Evolutionary conservation across 2,797 vertebrate species (phyloP), one percentile per base, ranked within the genome.

Genomic region (Danio kyathit): DNA sequence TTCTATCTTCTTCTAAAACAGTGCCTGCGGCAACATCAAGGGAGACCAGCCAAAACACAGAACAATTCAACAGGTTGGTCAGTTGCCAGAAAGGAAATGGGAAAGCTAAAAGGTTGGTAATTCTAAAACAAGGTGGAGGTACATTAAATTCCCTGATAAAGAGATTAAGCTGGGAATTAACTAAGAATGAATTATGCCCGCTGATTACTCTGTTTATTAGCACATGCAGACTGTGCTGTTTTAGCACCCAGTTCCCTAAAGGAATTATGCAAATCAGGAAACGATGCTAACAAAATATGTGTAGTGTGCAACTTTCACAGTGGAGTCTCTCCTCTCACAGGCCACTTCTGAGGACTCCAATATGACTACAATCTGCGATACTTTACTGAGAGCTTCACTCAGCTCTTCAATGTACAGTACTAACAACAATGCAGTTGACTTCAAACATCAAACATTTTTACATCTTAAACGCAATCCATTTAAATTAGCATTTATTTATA

Each of bases 161-260:
- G 51, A 70, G 66, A 72, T 56, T 41, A 56, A 56, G 2, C 1
- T 7, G 40, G 69, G n/a, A 54, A 17, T 56, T 19, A 43, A 19
- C n/a, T 14, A 44, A 41, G 7, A 56, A 54, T 17, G 2, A 57
- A 43, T 43, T 72, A 57, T 72, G 10, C 40, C 2, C 0, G 1
- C 17, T 54, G 52, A 72, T 41, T 72, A 41, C 40, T 43, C 7
- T 5, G 51, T 57, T 72, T 72, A 72, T 72, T 72, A 56, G n/a
- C 52, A 72, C 69, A 72, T 72, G 38, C 52, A 43, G 40, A 43
- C 38, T 56, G 38, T 2, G 11, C 10, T 71, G 69, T 52, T 70
- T 52, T 72, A 56, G 69, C 51, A 56, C n/a, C 69, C n/a, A 72
- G 41, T 14, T 72, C n/a, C 40, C 38, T 43, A 43, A 71, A 19